Evolutionary conservation across 2,888 invertebrate genomes (phyloP).

Genomic region (Dolichomitus sp.): DNA sequence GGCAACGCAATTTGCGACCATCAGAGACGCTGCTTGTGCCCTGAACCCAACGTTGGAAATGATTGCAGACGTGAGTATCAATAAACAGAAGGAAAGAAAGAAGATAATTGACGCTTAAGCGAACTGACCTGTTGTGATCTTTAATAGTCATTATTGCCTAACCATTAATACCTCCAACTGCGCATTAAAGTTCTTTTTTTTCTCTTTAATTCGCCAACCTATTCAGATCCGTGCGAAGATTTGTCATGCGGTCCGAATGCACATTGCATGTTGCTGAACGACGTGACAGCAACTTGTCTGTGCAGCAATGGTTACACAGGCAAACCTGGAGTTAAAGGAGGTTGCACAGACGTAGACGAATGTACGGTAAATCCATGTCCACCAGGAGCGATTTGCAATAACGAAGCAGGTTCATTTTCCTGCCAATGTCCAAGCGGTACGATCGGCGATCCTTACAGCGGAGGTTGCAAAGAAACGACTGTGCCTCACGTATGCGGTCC

Average conservation of each 20-base stretch:
- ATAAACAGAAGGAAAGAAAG: too few species aligned
- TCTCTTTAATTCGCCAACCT: too few species aligned
- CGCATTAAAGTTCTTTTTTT: too few species aligned
- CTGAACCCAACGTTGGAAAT: slow-evolving; percentile 96
- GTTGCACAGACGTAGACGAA: slow-evolving; percentile 96
- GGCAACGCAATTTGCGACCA: slow-evolving; percentile 95
- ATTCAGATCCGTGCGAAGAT: slow-evolving; percentile 95
- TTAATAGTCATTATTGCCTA: too few species aligned
- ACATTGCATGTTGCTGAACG: slow-evolving; percentile 95
- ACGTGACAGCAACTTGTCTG: slow-evolving; percentile 92
- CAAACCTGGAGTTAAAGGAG: slow-evolving; percentile 88
- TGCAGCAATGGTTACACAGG: slow-evolving; percentile 95
- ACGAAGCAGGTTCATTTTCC: slow-evolving; percentile 94
- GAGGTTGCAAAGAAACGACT: slow-evolving; percentile 91
- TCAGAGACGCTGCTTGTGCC: slow-evolving; percentile 93
- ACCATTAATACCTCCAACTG: too few species aligned
- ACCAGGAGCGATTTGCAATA: slow-evolving; percentile 94
- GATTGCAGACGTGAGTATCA: slow-evolving; percentile 94
- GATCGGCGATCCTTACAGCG: slow-evolving; percentile 93
- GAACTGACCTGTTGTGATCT: too few species aligned
- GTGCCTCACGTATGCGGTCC: slow-evolving; percentile 90
- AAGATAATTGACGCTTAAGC: too few species aligned
- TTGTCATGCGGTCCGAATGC: slow-evolving; percentile 95
- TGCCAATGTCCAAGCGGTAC: slow-evolving; percentile 96
- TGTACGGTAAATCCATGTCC: slow-evolving; percentile 94